Evolutionary conservation across 1,140 invertebrate species (phyloP).

Genomic region (Dendroctonus ponderosae): DNA sequence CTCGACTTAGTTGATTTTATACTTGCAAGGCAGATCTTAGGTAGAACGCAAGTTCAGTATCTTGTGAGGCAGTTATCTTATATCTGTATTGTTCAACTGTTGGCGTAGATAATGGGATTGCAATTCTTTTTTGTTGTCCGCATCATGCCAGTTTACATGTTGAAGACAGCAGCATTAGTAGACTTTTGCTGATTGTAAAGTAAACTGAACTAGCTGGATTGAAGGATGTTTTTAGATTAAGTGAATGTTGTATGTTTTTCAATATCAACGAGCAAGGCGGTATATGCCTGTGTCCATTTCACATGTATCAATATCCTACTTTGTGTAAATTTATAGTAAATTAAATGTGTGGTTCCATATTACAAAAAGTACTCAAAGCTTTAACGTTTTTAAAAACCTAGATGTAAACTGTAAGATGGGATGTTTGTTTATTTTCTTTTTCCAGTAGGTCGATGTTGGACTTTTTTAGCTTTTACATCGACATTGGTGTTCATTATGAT

Average conservation of each 20-base stretch:
- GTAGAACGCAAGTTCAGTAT: too few relatives aligned
- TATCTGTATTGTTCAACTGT: too few relatives aligned
- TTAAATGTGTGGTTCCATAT: constrained; percentile 33
- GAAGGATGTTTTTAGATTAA: constrained; percentile 29
- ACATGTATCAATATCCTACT: constrained; percentile 25
- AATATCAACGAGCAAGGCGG: constrained; percentile 45
- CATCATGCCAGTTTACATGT: too few relatives aligned
- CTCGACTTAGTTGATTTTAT: too few relatives aligned
- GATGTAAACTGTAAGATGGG: constrained; percentile 25
- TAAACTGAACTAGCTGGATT: too few relatives aligned
- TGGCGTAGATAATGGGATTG: too few relatives aligned
- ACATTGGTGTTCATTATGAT: constrained; percentile 1
- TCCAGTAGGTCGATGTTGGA: constrained; percentile 23
- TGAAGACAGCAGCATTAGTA: too few relatives aligned
- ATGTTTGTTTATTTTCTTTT: constrained; percentile 15
- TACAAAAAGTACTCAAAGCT: constrained; percentile 32
- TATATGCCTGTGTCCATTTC: constrained; percentile 25
- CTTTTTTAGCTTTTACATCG: constrained; percentile 21
- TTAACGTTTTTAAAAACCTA: constrained; percentile 34
- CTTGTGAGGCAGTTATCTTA: too few relatives aligned
- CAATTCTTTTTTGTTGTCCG: too few relatives aligned
- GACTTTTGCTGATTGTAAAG: too few relatives aligned
- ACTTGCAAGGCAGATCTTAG: too few relatives aligned
- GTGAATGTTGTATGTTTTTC: constrained; percentile 47
- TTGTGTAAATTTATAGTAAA: constrained; percentile 22